Conservation (phyloP, 2,888 invertebrate species). For the Phalera bucephala region DNA sequence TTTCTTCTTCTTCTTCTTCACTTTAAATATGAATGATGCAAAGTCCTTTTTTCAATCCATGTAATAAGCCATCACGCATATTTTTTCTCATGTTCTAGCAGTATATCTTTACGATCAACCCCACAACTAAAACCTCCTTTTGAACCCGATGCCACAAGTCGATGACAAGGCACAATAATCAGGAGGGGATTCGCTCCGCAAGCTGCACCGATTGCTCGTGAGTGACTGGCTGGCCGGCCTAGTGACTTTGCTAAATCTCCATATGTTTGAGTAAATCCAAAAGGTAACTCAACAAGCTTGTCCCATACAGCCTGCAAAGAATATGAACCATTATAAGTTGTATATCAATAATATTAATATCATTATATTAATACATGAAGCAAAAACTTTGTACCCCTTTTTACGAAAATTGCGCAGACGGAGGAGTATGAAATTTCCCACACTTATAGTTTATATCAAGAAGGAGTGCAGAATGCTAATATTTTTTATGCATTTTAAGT, state of each 20-base stretch:
- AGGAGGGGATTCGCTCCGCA: constrained; percentile 67
- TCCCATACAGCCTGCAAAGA: constrained; percentile 63
- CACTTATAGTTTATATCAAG: too few species aligned
- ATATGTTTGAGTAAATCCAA: constrained; percentile 66
- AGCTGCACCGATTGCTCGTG: constrained; percentile 67
- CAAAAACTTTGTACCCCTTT: too few species aligned
- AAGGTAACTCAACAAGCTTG: constrained; percentile 57
- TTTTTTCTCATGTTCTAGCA: constrained; percentile 70
- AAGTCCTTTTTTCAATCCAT: too few species aligned
- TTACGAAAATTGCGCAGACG: too few species aligned
- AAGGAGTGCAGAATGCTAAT: too few species aligned
- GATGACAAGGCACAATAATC: constrained; percentile 68
- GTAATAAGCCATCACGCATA: constrained; percentile 18
- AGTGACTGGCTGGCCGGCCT: constrained; percentile 57
- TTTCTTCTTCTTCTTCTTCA: too few species aligned
- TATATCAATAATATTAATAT: too few species aligned
- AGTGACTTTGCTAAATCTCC: constrained; percentile 59
- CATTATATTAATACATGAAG: too few species aligned
- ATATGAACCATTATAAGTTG: constrained; percentile 2
- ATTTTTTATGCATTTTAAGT: too few species aligned
- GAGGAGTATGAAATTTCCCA: too few species aligned
- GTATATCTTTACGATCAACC: constrained; percentile 78
- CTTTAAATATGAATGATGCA: too few species aligned
- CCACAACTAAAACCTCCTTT: constrained; percentile 79
- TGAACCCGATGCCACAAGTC: constrained; percentile 56